Evolutionary conservation across 1,140 invertebrate genomes (phyloP).

Genomic region (Brachionus rubens): DNA sequence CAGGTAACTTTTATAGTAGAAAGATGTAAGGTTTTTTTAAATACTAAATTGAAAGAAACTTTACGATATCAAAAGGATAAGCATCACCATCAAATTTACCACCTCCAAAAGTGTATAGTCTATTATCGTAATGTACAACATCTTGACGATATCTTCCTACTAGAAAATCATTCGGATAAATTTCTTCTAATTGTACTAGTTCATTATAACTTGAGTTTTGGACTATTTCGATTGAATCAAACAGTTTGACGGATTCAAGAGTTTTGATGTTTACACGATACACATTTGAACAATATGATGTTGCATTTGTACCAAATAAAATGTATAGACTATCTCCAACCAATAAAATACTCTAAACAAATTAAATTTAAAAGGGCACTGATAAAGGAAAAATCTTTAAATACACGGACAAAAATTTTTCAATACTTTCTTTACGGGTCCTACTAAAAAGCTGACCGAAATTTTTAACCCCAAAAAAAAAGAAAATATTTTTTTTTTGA

Average conservation of each 20-base stretch:
- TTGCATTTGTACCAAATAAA: conserved; percentile 41
- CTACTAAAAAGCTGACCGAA: too few relatives aligned
- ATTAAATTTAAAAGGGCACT: background rate
- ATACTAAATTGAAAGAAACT: background rate
- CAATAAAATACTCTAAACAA: conserved; percentile 25
- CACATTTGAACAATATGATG: conserved; percentile 39
- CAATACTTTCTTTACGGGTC: too few relatives aligned
- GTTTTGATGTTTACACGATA: conserved; percentile 27
- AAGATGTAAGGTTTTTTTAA: too few relatives aligned
- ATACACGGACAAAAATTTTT: too few relatives aligned
- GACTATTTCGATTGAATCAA: conserved; percentile 17
- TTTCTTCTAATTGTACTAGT: background rate
- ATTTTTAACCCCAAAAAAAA: too few relatives aligned
- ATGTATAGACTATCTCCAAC: conserved; percentile 33
- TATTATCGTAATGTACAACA: conserved; percentile 7
- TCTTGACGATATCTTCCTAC: conserved; percentile 25
- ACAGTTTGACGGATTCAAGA: conserved; percentile 8
- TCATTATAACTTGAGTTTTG: background rate
- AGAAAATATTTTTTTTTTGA: too few relatives aligned
- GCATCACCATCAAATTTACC: conserved; percentile 37
- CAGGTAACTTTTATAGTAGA: conserved; percentile 45
- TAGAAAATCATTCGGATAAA: conserved; percentile 28
- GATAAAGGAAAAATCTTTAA: background rate
- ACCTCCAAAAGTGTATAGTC: conserved; percentile 43
- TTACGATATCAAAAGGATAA: conserved; percentile 13